A percentile compares a stretch with the other conserved stretches of the same genome.
Evolutionary conservation across 2,113 vertebrate genomes (phyloP).

Genomic region (Zapornia atra): DNA sequence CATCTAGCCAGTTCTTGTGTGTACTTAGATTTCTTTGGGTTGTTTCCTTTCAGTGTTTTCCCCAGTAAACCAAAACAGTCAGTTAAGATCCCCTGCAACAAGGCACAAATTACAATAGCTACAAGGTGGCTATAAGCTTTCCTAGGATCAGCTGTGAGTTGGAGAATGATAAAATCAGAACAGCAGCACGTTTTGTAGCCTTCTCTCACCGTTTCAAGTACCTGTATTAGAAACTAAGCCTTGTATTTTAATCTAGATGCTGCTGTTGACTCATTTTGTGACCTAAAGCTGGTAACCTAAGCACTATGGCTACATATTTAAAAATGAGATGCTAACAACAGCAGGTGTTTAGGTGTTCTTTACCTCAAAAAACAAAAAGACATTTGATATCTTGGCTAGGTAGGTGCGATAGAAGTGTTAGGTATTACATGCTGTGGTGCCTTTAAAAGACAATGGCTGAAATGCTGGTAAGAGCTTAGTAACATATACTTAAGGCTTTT

Average conservation of each 20-base stretch:
- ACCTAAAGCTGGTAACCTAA: neutral
- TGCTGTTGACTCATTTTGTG: neutral
- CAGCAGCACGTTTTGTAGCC: neutral
- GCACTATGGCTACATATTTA: rapidly evolving
- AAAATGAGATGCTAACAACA: neutral
- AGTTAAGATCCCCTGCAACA: neutral
- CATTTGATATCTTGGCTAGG: neutral
- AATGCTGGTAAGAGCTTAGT: neutral
- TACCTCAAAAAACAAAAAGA: neutral
- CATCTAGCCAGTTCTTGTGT: neutral
- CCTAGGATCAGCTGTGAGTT: neutral
- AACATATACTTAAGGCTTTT: neutral
- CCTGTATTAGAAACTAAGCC: neutral
- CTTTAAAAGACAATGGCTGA: neutral
- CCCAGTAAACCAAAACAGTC: no score
- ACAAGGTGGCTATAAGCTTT: neutral
- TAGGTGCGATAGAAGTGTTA: neutral
- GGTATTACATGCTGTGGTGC: neutral
- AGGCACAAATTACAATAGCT: neutral
- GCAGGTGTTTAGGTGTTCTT: neutral
- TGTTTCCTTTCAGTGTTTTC: neutral
- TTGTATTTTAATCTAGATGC: neutral
- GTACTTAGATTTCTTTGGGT: neutral
- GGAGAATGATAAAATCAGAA: rapidly evolving
- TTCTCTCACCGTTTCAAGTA: neutral